A percentile compares a stretch with the other conserved stretches of the same genome.
phyloP scores from a whole-genome alignment of 2,888 invertebrate genomes.

The Scrobipalpa costella region DNA sequence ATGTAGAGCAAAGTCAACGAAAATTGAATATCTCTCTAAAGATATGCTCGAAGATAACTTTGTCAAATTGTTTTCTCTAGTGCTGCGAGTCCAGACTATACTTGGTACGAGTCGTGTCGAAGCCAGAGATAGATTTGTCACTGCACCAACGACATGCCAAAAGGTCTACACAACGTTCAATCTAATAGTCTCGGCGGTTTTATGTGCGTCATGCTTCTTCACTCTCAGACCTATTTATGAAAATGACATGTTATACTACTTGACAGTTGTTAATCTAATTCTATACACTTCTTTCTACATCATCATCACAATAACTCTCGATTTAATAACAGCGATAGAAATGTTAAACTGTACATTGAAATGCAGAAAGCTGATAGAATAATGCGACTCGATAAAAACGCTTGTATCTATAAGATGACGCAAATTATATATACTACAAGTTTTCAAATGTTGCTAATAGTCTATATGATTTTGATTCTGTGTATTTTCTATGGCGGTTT shows the following conservation, averaged over 20 bases:
- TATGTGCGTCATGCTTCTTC: neutral
- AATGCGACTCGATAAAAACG: neutral
- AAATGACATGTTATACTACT: neutral
- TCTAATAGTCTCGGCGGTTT: neutral
- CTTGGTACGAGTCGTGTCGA: conserved; percentile 55
- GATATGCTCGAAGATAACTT: conserved; percentile 56
- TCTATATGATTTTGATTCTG: neutral
- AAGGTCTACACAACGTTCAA: conserved; percentile 43
- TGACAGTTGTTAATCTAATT: neutral
- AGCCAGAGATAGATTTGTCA: conserved; percentile 50
- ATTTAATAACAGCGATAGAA: neutral
- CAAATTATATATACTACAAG: neutral
- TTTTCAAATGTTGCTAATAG: neutral
- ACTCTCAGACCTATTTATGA: neutral
- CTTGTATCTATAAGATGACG: neutral
- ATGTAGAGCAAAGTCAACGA: neutral
- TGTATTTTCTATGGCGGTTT: neutral
- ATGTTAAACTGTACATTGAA: conserved; percentile 1
- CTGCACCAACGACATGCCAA: conserved; percentile 50
- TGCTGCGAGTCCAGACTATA: conserved; percentile 43
- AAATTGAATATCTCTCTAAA: conserved; percentile 50
- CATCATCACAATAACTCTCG: neutral
- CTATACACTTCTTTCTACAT: neutral
- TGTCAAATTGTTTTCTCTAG: conserved; percentile 42
- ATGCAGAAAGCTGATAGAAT: conserved; percentile 14